Percentiles rank a stretch among this genome's conserved stretches.
These are phyloP conservation scores for Hyposoter didymator DNA, from an alignment of 2,888 invertebrate genomes.

Conservation along the genomic window DNA sequence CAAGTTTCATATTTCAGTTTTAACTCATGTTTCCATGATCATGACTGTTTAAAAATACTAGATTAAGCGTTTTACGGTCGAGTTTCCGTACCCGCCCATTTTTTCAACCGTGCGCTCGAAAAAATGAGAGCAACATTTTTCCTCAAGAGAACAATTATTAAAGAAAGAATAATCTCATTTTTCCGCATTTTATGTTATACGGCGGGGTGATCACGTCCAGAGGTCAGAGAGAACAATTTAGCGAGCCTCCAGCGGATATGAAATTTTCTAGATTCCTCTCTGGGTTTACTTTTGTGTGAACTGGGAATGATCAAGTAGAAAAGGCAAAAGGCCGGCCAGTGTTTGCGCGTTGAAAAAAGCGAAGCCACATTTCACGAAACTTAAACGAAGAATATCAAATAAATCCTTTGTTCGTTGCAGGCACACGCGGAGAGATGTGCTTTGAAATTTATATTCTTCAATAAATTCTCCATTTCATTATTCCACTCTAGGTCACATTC, in stretches of 20 bases:
- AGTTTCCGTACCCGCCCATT: background rate
- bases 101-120: background rate
- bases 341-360: background rate
- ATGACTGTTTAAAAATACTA: background rate
- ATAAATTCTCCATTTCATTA: background rate
- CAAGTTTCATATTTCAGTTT: background rate
- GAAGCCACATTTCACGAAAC: background rate
- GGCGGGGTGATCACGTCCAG: background rate
- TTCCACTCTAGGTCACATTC: background rate
- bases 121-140: background rate
- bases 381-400: background rate
- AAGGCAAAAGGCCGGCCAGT: background rate
- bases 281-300: slow-evolving; percentile 6
- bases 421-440: background rate
- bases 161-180: slow-evolving; percentile 12
- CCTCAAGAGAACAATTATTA: background rate
- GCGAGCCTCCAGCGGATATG: slow-evolving; percentile 25
- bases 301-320: slow-evolving; percentile 8
- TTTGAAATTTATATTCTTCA: background rate
- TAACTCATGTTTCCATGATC: background rate
- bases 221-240: slow-evolving; percentile 8
- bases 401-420: background rate
- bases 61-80: background rate
- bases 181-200: background rate
- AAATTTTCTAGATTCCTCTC: slow-evolving; percentile 38